Evolutionary conservation across 2,113 vertebrate genomes (phyloP).

Genomic region (Lepidiolamprologus cunningtoni): DNA sequence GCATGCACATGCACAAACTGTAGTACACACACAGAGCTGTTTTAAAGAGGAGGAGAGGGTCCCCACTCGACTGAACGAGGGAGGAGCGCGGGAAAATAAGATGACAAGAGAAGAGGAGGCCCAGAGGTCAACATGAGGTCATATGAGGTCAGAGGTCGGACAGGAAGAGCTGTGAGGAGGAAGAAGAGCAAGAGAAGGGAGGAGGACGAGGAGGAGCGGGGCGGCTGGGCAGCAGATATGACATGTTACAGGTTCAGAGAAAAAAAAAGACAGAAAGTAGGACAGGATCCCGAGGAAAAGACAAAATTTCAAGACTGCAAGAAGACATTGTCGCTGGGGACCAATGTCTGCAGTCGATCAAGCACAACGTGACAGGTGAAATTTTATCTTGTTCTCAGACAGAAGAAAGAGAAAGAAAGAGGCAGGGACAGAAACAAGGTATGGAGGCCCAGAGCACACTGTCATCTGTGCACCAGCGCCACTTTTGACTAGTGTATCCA

Average conservation of each 20-base stretch:
- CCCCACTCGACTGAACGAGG: conserved; percentile 54
- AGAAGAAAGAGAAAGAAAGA: conserved; percentile 10
- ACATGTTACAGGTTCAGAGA: conserved; percentile 58
- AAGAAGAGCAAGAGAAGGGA: conserved; percentile 62
- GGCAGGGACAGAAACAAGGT: conserved; percentile 40
- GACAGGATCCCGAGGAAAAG: conserved; percentile 41
- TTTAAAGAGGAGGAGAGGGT: conserved; percentile 61
- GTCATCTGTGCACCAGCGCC: conserved; percentile 17
- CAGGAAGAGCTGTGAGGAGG: conserved; percentile 76
- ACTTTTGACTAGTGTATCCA: conserved; percentile 42
- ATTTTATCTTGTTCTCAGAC: conserved; percentile 49
- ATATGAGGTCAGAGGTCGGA: conserved; percentile 85
- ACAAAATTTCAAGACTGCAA: conserved; percentile 6
- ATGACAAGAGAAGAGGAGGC: conserved; percentile 73
- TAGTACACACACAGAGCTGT: conserved; percentile 60
- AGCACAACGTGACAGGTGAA: not conserved
- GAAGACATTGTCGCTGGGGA: not conserved
- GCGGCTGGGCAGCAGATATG: conserved; percentile 65
- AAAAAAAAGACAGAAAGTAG: conserved; percentile 15
- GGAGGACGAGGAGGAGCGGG: conserved; percentile 64
- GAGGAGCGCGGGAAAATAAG: conserved; percentile 55
- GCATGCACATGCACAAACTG: conserved; percentile 63
- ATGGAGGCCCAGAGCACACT: conserved; percentile 63
- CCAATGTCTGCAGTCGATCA: not conserved
- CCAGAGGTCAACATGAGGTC: conserved; percentile 80